Evolutionary conservation across 2,113 vertebrate genomes (phyloP).

Genomic region (Varanus salvator): DNA sequence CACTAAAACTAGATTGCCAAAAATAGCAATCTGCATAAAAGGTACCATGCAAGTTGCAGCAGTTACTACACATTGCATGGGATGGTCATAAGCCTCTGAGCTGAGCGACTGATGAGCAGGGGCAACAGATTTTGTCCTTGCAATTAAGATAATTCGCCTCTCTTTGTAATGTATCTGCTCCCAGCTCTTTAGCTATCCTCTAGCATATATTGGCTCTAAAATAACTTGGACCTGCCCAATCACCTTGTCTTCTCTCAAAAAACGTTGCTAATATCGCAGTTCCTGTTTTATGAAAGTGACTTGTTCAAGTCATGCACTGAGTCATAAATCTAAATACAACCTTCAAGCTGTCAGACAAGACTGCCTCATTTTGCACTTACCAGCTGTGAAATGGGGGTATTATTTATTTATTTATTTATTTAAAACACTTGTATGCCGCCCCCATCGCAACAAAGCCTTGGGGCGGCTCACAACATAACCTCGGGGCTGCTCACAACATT

Average conservation of each 20-base stretch:
- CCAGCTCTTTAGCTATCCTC: background rate
- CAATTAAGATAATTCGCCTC: background rate
- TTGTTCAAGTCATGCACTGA: background rate
- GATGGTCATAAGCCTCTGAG: too few species aligned
- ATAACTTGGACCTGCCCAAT: background rate
- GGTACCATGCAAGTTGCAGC: too few species aligned
- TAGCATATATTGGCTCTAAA: background rate
- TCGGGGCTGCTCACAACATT: too few species aligned
- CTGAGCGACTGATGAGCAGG: too few species aligned
- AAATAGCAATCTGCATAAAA: too few species aligned
- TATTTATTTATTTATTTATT: too few species aligned
- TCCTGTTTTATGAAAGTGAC: background rate
- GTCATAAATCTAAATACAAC: background rate
- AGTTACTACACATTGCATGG: too few species aligned
- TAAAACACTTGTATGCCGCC: too few species aligned
- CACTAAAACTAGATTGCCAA: too few species aligned
- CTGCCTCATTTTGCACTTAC: background rate
- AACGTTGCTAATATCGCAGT: background rate
- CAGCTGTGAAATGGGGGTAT: background rate
- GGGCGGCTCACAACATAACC: too few species aligned
- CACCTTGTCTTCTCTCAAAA: background rate
- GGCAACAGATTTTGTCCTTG: too few species aligned
- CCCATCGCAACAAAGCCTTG: too few species aligned
- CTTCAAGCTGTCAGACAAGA: background rate
- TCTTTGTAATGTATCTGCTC: background rate